A percentile compares a stretch with the other conserved stretches of the same genome.
Conservation (phyloP, 2,113 vertebrate species). For the Pachypanchax playfairii region DNA sequence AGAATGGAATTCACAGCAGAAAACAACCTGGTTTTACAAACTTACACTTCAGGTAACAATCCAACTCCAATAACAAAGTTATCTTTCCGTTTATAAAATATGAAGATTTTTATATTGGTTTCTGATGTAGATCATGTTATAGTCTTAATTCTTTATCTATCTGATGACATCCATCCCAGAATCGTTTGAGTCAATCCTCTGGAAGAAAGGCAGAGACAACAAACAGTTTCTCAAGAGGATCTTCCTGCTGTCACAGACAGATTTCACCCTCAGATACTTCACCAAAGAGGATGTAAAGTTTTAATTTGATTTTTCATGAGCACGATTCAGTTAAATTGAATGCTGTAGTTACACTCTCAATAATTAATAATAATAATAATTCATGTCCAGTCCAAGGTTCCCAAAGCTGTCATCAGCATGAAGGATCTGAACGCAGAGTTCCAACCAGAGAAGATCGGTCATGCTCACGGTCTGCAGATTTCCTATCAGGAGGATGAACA, state of each 20-base stretch:
- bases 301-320: neutral
- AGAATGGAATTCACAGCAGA: constrained; percentile 87
- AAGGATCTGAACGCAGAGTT: constrained; percentile 89
- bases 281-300: constrained; percentile 77
- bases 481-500: constrained; percentile 82
- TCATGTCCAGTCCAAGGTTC: constrained; percentile 83
- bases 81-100: too few relatives aligned
- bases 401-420: constrained; percentile 87
- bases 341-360: neutral
- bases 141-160: neutral
- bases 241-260: constrained; percentile 75
- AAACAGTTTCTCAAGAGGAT: constrained; percentile 78
- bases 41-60: constrained; percentile 81
- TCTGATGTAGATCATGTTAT: too few relatives aligned
- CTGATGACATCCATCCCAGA: constrained; percentile 51
- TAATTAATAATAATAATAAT: constrained; percentile 41
- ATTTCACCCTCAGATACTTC: constrained; percentile 81
- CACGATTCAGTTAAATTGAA: neutral
- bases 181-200: constrained; percentile 70
- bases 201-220: constrained; percentile 82
- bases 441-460: constrained; percentile 88
- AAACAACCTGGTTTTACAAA: constrained; percentile 52
- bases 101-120: too few relatives aligned
- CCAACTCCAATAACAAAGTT: neutral
- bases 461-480: constrained; percentile 88